Percentiles rank a stretch among this genome's conserved stretches.
Evolutionary conservation across 2,797 vertebrate genomes (phyloP).

Genomic region (Myotis planiceps): DNA sequence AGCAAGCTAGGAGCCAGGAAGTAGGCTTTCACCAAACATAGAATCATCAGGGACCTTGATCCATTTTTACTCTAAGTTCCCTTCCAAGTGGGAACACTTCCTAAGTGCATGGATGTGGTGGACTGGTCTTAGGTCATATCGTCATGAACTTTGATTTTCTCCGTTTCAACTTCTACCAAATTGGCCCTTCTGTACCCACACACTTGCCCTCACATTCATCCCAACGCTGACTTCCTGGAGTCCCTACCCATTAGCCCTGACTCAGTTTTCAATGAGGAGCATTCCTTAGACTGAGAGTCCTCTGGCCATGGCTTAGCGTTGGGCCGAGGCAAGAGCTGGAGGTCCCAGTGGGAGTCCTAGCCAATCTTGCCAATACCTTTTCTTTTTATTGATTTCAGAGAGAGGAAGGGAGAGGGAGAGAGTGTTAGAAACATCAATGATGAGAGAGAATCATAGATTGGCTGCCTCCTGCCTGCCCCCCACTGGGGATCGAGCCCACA

Average conservation of each 20-base stretch:
- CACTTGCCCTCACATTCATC: background rate
- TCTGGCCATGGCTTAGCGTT: background rate
- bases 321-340: background rate
- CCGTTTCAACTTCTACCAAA: background rate
- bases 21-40: background rate
- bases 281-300: background rate
- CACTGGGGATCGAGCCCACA: no score
- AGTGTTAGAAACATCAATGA: no score
- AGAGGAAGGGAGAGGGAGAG: no score
- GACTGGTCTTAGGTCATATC: background rate
- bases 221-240: background rate
- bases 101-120: background rate
- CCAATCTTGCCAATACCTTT: background rate
- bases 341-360: background rate
- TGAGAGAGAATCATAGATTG: no score
- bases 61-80: background rate
- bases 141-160: background rate
- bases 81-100: background rate
- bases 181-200: no score
- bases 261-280: background rate
- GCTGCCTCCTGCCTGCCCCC: no score
- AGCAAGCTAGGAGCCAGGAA: no score
- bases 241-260: background rate
- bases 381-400: background rate
- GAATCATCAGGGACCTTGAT: background rate